A percentile compares a stretch with the other conserved stretches of the same genome.
Conservation (phyloP, 2,113 vertebrate species). For the Alouatta palliata region DNA sequence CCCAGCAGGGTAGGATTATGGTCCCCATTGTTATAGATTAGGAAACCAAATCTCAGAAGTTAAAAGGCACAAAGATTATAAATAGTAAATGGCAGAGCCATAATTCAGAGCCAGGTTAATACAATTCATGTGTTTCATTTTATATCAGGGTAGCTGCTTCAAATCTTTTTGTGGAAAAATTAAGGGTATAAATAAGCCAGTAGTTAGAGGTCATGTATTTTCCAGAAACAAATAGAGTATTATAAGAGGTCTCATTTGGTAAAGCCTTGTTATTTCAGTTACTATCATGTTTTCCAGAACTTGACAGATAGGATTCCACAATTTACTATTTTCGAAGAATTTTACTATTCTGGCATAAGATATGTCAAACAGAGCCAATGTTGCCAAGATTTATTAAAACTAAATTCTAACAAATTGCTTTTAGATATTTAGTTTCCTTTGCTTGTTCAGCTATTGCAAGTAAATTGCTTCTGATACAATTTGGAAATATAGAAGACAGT, state of each 20-base stretch:
- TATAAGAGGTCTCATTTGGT: slow-evolving; percentile 48
- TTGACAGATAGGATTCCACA: slow-evolving; percentile 56
- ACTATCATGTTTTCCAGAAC: slow-evolving; percentile 52
- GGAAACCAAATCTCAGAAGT: slow-evolving; percentile 59
- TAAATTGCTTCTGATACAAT: slow-evolving; percentile 48
- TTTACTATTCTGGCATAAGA: slow-evolving; percentile 55
- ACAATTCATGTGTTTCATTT: slow-evolving; percentile 54
- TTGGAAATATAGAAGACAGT: slow-evolving; percentile 50
- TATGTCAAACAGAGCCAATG: slow-evolving; percentile 34
- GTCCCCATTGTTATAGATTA: slow-evolving; percentile 39
- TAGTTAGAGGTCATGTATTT: slow-evolving; percentile 58
- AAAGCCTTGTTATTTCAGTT: slow-evolving; percentile 57
- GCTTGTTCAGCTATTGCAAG: slow-evolving; percentile 49
- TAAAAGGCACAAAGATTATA: slow-evolving; percentile 56
- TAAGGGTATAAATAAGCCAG: slow-evolving; percentile 23
- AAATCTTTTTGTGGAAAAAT: slow-evolving; percentile 59
- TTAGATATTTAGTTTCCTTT: slow-evolving; percentile 62
- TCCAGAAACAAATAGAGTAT: slow-evolving; percentile 48
- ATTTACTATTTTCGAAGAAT: slow-evolving; percentile 53
- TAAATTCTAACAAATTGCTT: slow-evolving; percentile 41
- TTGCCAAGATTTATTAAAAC: slow-evolving; percentile 60
- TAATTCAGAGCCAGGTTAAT: slow-evolving; percentile 58
- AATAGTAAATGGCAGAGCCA: slow-evolving; percentile 51
- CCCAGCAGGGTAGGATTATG: slow-evolving; percentile 37
- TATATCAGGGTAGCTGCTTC: slow-evolving; percentile 47